Evolutionary conservation across 2,113 vertebrate genomes (phyloP), one percentile per base, ranked within the genome.

Genomic region (Carassius auratus): DNA sequence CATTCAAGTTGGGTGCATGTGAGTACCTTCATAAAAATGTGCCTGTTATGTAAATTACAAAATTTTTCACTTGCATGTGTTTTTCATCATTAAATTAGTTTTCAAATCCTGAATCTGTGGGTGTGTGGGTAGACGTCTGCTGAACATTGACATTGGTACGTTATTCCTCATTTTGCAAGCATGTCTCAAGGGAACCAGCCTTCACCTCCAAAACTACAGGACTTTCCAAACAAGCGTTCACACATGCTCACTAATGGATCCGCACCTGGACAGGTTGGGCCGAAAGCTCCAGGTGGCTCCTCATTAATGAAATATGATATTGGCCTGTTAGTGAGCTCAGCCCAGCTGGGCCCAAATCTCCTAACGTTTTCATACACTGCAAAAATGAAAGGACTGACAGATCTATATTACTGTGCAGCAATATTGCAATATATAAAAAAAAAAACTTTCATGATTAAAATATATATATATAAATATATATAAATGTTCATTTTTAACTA

Each of bases 201-300:
- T 88, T 15, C 71, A 86, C 83, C 7, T 85, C 84, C 76, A 87
- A 92, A 93, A 92, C 76, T 89, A 90, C 93, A 92, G 93, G 93
- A 95, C 94, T 94, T 95, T 94, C 94, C 93, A 93, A 88, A 71
- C 74, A 88, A 79, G 87, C 82, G 76, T 59, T 62, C 14, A 73
- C 85, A 26, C 81, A 71, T 77, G 73, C 84, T 86, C 61, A 84
- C 73, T 87, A 88, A 85, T 21, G 21, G 83, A 38, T 50, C 0
- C 81, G 81, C 88, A 50, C 14, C 87, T 23, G 86, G 86, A 89
- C 88, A 87, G 87, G 86, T 92, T 91, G 88, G 71, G 76, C 77
- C 59, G 17, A 23, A 19, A 50, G 59, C 3, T 13, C 64, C 86
- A 88, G 89, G 85, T 45, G 76, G 64, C 85, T 88, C 52, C 84